phyloP scores from a whole-genome alignment of 2,797 vertebrate genomes.

The Crax fasciolata region DNA sequence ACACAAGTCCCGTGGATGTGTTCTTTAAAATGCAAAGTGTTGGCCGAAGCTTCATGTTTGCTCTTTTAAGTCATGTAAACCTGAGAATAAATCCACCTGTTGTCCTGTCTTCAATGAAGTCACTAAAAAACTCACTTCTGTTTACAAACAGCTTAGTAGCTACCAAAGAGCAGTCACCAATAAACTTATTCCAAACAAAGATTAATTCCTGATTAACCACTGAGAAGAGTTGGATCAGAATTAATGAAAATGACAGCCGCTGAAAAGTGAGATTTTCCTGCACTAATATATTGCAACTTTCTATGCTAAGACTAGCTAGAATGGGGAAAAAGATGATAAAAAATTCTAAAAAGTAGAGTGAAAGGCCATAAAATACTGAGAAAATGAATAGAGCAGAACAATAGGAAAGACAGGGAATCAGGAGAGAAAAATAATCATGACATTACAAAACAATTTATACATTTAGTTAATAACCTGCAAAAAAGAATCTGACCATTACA shows the following conservation, averaged over 20 bases:
- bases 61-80: constrained; percentile 70
- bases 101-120: constrained; percentile 71
- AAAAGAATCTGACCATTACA: not conserved
- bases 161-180: constrained; percentile 69
- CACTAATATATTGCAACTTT: constrained; percentile 40
- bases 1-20: constrained; percentile 4
- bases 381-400: not conserved
- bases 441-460: not conserved
- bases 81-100: constrained; percentile 83
- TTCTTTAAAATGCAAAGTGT: constrained; percentile 32
- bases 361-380: constrained; percentile 5
- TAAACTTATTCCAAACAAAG: constrained; percentile 64
- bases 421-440: not conserved
- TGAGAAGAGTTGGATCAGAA: constrained; percentile 45
- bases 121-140: constrained; percentile 72
- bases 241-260: not conserved
- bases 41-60: constrained; percentile 73
- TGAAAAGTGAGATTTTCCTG: constrained; percentile 33
- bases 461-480: not conserved
- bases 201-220: constrained; percentile 74
- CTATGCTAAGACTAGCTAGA: constrained; percentile 19
- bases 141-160: constrained; percentile 83
- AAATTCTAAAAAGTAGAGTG: constrained; percentile 8
- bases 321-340: not conserved
- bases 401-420: not conserved